These are phyloP conservation scores for Oligia latruncula DNA, from an alignment of 2,888 invertebrate species.

Conservation along the genomic window DNA sequence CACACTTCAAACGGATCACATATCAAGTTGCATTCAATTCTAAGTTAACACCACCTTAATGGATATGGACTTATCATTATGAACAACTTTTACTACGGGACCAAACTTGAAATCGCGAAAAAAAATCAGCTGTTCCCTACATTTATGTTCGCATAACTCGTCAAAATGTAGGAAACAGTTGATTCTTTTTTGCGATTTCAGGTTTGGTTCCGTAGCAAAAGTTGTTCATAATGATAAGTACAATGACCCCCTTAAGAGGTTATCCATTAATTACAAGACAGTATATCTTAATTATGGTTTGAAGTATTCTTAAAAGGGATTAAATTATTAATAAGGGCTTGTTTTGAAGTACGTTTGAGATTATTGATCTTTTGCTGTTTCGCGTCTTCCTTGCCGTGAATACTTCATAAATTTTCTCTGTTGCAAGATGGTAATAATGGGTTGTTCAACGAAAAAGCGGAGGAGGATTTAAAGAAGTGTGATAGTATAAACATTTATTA, in stretches of 20 bases:
- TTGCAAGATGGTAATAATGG: neutral
- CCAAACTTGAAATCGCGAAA: too few species aligned
- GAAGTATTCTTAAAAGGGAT: conserved; percentile 12
- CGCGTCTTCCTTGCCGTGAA: too few species aligned
- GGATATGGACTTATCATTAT: too few species aligned
- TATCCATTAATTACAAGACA: too few species aligned
- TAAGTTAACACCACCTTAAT: neutral
- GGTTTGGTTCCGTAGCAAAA: too few species aligned
- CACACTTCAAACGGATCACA: conserved; percentile 1
- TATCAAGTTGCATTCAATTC: neutral
- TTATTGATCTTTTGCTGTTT: conserved; percentile 7
- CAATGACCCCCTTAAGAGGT: too few species aligned
- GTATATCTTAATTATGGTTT: conserved; percentile 1
- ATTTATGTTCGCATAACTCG: too few species aligned
- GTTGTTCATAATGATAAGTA: too few species aligned
- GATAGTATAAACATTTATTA: neutral
- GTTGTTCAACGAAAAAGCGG: neutral
- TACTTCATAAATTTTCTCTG: neutral
- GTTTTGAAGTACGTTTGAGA: neutral
- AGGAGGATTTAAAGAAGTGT: neutral
- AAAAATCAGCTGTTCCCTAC: too few species aligned
- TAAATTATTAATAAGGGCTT: conserved; percentile 20
- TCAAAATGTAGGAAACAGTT: too few species aligned
- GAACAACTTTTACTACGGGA: too few species aligned
- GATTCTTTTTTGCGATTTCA: too few species aligned